Evolutionary conservation across 2,888 invertebrate genomes (phyloP).

Genomic region (Dicyrtoma fusca): DNA sequence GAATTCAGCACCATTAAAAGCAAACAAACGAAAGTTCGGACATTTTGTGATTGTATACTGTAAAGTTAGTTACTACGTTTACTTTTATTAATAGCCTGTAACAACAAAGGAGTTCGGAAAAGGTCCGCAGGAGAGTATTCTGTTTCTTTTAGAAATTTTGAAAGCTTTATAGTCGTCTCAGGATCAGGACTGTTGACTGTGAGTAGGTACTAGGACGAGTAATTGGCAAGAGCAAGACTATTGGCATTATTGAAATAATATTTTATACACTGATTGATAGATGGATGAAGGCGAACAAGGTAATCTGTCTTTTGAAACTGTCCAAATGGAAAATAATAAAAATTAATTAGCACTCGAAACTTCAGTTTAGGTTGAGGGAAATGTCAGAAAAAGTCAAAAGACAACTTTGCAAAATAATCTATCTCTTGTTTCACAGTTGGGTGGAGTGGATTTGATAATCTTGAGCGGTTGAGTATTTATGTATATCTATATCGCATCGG

Average conservation of each 20-base stretch:
- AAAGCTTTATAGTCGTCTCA: neutral
- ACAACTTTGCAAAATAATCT: constrained; percentile 12
- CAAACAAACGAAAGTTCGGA: too few species aligned
- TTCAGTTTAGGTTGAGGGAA: constrained; percentile 17
- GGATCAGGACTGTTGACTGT: too few species aligned
- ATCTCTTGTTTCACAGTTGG: constrained; percentile 12
- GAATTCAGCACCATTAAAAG: too few species aligned
- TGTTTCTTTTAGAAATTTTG: neutral
- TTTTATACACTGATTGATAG: constrained; percentile 28
- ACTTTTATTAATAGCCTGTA: too few species aligned
- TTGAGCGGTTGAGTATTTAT: neutral
- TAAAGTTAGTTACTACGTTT: too few species aligned
- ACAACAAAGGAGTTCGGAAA: too few species aligned
- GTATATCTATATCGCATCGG: too few species aligned
- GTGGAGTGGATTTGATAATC: constrained; percentile 14
- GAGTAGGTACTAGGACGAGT: neutral
- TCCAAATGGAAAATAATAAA: constrained; percentile 34
- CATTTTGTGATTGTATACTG: too few species aligned
- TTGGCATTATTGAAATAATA: constrained; percentile 18
- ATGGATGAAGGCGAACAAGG: constrained; percentile 37
- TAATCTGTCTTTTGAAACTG: constrained; percentile 29
- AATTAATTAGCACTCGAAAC: constrained; percentile 32
- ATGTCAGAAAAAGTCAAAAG: constrained; percentile 22
- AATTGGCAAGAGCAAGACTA: constrained; percentile 9
- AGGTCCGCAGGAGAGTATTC: neutral